Base-by-base conservation (phyloP, 2,113 vertebrate species). In the Reinhardtius hippoglossoides region DNA sequence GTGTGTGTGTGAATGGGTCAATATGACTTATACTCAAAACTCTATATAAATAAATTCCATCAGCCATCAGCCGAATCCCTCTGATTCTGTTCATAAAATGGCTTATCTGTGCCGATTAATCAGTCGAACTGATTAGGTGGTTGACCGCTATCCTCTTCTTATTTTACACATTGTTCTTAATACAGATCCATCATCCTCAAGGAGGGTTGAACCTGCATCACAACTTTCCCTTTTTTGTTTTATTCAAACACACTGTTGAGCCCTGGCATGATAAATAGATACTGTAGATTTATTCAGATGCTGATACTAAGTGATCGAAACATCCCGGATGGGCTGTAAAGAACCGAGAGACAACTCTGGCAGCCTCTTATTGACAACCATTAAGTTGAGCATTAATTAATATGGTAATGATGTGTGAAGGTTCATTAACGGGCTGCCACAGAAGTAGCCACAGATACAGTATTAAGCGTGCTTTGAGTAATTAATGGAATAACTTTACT, bases 401-500 rank as follows among this genome's bases (percentile, higher is more conserved):
- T 92, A 95, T 94, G 93, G 86, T 93, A 94, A 94, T 90, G 92
- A 91, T 78, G 84, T 91, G 92, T 92, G 89, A 90, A 91, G 91
- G 91, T 94, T 94, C 89, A 88, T 93, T 92, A 90, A 88, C 87
- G 59, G 80, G 89, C 85, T 31, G 35, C 84, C 24, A 66, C 83
- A 91, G 89, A 91, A 95, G 92, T 92, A 93, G 92, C 92, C 86
- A 80, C 89, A 86, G 87, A 91, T 93, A 90, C 83, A 82, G 85
- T 86, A 89, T 92, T 84, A 92, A 91, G 92, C 86, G 66, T 84
- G 90, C 91, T 89, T 62, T 12, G 88, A 87, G 91, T 93, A 93
- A 95, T 95, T 95, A 94, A 94, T 94, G 93, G 92, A 94, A 93
- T 93, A 93, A 93, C 93, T 92, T 92, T 91, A 92, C 91, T 91